phyloP scores from a whole-genome alignment of 1,140 invertebrate genomes.

The Pogonomyrmex californicus region DNA sequence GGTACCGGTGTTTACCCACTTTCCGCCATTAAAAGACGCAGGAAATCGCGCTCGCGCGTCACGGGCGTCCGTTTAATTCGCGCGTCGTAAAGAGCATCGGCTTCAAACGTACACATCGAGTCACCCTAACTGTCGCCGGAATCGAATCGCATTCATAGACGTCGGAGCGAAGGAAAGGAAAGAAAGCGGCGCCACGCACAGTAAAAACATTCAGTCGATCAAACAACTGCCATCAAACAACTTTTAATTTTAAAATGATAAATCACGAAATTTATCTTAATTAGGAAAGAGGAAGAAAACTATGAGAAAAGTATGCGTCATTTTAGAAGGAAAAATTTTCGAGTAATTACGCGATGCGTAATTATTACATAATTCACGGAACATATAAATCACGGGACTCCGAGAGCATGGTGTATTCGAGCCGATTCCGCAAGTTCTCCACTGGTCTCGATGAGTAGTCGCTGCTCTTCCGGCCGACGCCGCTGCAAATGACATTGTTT shows the following conservation, averaged over 20 bases:
- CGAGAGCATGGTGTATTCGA: background rate
- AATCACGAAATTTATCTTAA: background rate
- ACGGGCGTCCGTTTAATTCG: conserved; percentile 45
- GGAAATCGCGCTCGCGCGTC: conserved; percentile 38
- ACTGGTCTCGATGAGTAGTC: background rate
- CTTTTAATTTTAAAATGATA: background rate
- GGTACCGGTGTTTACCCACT: conserved; percentile 59
- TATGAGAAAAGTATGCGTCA: background rate
- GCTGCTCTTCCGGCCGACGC: conserved; percentile 17
- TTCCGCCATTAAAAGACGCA: conserved; percentile 40
- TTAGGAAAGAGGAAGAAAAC: background rate
- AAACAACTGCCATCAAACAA: conserved; percentile 15
- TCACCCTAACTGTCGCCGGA: conserved; percentile 18
- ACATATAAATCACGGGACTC: background rate
- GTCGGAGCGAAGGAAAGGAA: background rate
- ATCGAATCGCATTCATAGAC: conserved; percentile 19
- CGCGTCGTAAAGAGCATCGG: conserved; percentile 37
- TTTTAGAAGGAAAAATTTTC: background rate
- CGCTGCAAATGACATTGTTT: conserved; percentile 74
- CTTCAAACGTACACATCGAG: background rate
- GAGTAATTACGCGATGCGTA: background rate
- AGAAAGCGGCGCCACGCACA: background rate
- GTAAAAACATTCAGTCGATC: background rate
- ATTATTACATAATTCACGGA: conserved; percentile 19
- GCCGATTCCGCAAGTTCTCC: background rate